phyloP scores from a whole-genome alignment of 2,888 invertebrate genomes.

The Andrena haemorrhoa region DNA sequence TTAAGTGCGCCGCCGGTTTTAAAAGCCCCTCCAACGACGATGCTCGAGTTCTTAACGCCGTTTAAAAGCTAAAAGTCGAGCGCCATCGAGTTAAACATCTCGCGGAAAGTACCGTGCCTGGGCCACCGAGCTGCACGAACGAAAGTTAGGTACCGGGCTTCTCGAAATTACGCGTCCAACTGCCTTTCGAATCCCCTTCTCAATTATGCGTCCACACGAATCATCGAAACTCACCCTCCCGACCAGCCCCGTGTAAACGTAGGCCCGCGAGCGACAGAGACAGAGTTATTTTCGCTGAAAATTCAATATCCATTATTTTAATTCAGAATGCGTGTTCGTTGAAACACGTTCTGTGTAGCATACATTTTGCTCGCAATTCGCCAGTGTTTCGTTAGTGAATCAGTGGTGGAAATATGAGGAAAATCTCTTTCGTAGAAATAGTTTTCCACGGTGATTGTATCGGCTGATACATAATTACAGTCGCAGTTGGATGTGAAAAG shows the following conservation, averaged over 20 bases:
- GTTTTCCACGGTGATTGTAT: conserved; percentile 16
- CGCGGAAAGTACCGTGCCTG: not conserved
- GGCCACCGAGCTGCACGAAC: not conserved
- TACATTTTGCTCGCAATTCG: conserved; percentile 3
- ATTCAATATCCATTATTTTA: conserved; percentile 42
- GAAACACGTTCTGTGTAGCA: not conserved
- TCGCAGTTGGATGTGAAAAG: not conserved
- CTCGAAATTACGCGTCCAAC: conserved; percentile 7
- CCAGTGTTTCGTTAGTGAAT: conserved; percentile 8
- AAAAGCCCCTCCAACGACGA: conserved; percentile 21
- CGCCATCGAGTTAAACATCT: conserved; percentile 5
- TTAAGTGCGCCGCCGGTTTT: conserved; percentile 1
- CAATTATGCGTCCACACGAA: conserved; percentile 52
- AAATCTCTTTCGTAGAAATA: conserved; percentile 10
- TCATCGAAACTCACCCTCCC: not conserved
- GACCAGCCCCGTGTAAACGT: not conserved
- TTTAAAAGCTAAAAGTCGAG: conserved; percentile 18
- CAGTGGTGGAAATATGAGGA: not conserved
- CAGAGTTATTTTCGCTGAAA: conserved; percentile 6
- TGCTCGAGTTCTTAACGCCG: conserved; percentile 11
- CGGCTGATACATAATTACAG: not conserved
- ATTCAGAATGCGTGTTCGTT: conserved; percentile 14
- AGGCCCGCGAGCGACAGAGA: not conserved
- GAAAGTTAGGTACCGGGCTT: not conserved
- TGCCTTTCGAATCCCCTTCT: conserved; percentile 21